Evolutionary conservation across 1,140 invertebrate genomes (phyloP).

Genomic region (Pygmarrhopalites habei): DNA sequence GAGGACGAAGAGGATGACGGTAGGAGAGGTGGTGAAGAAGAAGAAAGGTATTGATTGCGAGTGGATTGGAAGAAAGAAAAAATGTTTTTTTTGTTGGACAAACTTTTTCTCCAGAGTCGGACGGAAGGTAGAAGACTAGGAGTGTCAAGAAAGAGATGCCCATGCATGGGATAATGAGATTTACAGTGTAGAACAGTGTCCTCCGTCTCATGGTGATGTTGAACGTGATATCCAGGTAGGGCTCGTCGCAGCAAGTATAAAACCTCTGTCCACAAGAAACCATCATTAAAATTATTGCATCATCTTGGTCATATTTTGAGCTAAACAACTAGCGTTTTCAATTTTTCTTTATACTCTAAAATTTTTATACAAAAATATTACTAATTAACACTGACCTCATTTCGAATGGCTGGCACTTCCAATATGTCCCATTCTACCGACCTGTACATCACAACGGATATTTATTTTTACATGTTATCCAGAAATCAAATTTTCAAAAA

Average conservation of each 20-base stretch:
- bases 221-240: conserved; percentile 96
- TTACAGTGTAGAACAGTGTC: conserved; percentile 95
- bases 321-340: conserved; percentile 46
- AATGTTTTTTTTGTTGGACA: too few relatives aligned
- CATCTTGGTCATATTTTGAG: too few relatives aligned
- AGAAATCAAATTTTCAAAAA: conserved; percentile 37
- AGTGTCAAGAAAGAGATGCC: conserved; percentile 97
- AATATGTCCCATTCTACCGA: conserved; percentile 98
- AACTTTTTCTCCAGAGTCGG: conserved; percentile 98
- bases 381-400: too few relatives aligned
- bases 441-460: conserved; percentile 75
- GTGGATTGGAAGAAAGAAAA: not conserved
- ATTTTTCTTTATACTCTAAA: too few relatives aligned
- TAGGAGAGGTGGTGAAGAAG: not conserved
- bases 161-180: conserved; percentile 94
- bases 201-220: conserved; percentile 96
- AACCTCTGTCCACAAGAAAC: conserved; percentile 60
- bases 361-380: too few relatives aligned
- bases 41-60: not conserved
- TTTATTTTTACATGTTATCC: conserved; percentile 86
- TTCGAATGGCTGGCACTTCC: conserved; percentile 83
- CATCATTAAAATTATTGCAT: too few relatives aligned
- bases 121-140: conserved; percentile 97
- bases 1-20: not conserved
- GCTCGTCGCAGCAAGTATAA: conserved; percentile 88